phyloP scores from a whole-genome alignment of 2,888 invertebrate genomes.

The Clivina fossor region DNA sequence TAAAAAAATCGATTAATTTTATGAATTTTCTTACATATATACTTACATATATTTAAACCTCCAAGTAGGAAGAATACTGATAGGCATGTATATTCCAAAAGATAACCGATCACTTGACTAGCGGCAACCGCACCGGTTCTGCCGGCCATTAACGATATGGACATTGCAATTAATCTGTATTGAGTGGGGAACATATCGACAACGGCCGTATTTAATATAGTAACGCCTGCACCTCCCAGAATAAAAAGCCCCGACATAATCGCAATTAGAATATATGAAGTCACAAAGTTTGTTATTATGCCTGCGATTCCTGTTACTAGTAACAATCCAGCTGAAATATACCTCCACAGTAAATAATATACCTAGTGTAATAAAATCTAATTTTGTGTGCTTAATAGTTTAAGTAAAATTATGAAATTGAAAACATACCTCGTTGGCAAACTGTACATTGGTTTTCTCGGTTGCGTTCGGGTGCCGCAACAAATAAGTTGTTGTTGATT shows the following conservation, averaged over 20 bases:
- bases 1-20: no score
- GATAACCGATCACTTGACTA: conserved; percentile 52
- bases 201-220: conserved; percentile 49
- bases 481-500: no score
- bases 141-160: conserved; percentile 58
- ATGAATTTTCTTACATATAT: no score
- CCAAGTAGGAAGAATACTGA: conserved; percentile 51
- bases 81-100: conserved; percentile 54
- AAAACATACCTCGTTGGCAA: no score
- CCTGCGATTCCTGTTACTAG: conserved; percentile 46
- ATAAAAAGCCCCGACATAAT: conserved; percentile 47
- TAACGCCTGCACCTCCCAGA: conserved; percentile 47
- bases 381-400: no score
- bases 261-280: conserved; percentile 42
- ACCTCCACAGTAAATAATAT: no score
- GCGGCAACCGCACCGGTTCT: conserved; percentile 56
- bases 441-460: no score
- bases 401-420: no score
- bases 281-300: conserved; percentile 47
- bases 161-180: conserved; percentile 57
- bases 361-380: no score
- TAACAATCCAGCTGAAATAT: conserved; percentile 38
- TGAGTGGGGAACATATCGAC: conserved; percentile 53
- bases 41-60: conserved; percentile 48
- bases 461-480: no score